Conservation (phyloP, 2,797 vertebrate species). For the Pipistrellus pipistrellus region DNA sequence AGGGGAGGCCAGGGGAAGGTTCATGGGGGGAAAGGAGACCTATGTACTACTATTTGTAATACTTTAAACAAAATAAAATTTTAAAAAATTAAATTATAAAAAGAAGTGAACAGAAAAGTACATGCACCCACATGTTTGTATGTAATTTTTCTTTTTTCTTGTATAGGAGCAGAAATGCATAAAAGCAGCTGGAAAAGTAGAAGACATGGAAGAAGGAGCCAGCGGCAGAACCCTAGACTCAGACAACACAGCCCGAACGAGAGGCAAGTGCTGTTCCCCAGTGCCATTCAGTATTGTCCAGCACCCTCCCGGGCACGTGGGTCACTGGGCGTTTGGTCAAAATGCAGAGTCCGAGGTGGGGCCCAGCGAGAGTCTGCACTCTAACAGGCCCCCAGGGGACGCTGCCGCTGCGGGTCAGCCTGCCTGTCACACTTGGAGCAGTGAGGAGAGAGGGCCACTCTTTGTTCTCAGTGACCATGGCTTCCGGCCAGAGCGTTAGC, state of each 20-base stretch:
- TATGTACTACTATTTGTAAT: too few species aligned
- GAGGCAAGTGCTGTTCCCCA: conserved; percentile 81
- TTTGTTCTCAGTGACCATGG: not conserved
- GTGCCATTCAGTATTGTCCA: accelerated
- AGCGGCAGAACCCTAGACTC: not conserved
- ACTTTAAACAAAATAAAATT: too few species aligned
- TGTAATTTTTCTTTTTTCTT: not conserved
- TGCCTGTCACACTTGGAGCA: not conserved
- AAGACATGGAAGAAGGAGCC: conserved; percentile 63
- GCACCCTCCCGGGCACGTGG: accelerated
- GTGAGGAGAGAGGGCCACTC: accelerated
- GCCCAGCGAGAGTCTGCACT: not conserved
- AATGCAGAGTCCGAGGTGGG: not conserved
- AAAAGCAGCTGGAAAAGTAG: conserved; percentile 75
- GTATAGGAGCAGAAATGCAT: conserved; percentile 79
- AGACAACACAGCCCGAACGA: not conserved
- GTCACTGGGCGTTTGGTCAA: accelerated
- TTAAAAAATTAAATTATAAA: too few species aligned
- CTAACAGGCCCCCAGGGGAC: not conserved
- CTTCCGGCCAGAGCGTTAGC: not conserved
- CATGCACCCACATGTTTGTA: not conserved
- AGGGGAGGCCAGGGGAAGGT: too few species aligned
- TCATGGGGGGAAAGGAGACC: too few species aligned
- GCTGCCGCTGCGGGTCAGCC: not conserved
- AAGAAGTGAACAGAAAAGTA: not conserved